Base-by-base conservation (phyloP, 2,797 vertebrate species). In the Schizopygopsis malacanthus region DNA sequence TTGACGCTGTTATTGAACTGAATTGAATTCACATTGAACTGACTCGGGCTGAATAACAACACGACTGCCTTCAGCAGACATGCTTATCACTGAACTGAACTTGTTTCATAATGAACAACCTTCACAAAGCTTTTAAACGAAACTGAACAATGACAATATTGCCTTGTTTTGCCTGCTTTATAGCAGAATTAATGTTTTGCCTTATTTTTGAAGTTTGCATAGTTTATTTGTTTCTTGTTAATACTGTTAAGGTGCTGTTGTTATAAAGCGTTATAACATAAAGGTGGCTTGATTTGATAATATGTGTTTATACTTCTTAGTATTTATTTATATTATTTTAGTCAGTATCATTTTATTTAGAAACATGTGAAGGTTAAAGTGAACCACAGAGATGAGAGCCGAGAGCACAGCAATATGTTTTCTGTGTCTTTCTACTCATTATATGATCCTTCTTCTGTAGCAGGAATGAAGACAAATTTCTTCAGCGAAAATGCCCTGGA, bases 381-480 rank as follows among this genome's bases (percentile, higher is more conserved):
- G 15, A 79, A 63, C 11, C 37, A 79, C 37, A 79, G 13, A 47
- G 54, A 79, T 18, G 8, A 56, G 22, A 79, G 37, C 54, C 7
- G 12, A n/a, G 54, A 79, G 50, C 41, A 37, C 56, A 50, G 20
- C 63, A 33, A 67, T 77, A 6, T 69, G n/a, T 69, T 69, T 78
- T 69, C 61, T 54, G 15, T 37, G 43, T 84, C n/a, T 78, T 70
- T 79, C 16, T 70, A 20, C 63, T 78, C 47, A 69, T 84, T 78
- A 50, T 37, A 52, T 78, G 61, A 78, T 37, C 16, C 37, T 70
- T 20, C 63, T 69, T 78, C 50, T 78, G 61, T 45, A 43, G 63
- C 47, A 43, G 52, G 47, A 84, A 84, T 70, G 39, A 84, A 79
- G 65, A 71, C 37, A 56, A 22, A 84, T 79, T 15, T 54, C 37